phyloP scores from a whole-genome alignment of 92 coral and sea anemone genomes.

The Phenganax marumi region DNA sequence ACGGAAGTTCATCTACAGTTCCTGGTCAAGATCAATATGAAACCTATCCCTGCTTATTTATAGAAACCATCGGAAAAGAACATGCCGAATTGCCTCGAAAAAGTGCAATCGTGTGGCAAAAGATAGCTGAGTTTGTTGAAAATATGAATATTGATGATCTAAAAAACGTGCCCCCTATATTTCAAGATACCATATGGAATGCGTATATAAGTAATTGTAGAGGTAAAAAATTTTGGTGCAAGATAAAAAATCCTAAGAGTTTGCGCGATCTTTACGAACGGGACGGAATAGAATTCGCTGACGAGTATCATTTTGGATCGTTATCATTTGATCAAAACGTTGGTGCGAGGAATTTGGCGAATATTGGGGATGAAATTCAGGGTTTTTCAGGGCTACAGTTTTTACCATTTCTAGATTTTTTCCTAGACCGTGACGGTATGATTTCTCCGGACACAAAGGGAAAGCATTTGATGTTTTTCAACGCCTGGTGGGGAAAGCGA shows the following conservation, averaged over 20 bases:
- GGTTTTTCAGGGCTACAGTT: constrained; percentile 48
- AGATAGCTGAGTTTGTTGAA: neutral
- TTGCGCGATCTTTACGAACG: no score
- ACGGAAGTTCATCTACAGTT: no score
- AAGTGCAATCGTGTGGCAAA: no score
- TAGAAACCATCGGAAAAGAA: no score
- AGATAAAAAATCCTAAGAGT: no score
- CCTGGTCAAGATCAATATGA: no score
- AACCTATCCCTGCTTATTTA: no score
- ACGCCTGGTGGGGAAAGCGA: constrained; percentile 34
- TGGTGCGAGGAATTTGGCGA: neutral
- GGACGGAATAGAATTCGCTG: no score
- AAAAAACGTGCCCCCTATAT: neutral
- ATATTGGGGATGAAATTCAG: constrained; percentile 45
- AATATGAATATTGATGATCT: neutral
- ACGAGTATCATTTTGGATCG: constrained; percentile 12
- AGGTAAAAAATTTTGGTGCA: neutral
- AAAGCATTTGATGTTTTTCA: constrained; percentile 19
- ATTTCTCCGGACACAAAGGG: neutral
- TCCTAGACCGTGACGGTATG: neutral
- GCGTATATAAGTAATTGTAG: neutral
- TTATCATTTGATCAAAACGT: constrained; percentile 36
- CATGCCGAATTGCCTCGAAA: no score
- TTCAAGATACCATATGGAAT: neutral
- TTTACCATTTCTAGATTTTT: neutral